Evolutionary conservation across 2,888 invertebrate species (phyloP).

Genomic region (Spialia ferax): DNA sequence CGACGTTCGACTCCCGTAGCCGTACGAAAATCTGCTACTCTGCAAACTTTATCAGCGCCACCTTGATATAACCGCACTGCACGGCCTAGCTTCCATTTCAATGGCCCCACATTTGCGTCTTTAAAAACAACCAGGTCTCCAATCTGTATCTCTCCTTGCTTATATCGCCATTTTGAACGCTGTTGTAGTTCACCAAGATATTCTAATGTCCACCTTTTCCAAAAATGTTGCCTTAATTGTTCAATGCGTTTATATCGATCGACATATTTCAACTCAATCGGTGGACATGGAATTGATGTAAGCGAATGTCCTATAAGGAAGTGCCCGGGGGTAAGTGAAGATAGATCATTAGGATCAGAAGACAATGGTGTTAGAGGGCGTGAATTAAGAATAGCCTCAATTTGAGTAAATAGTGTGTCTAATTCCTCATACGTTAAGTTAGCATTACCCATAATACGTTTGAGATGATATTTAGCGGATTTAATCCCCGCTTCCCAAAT

Average conservation of each 20-base stretch:
- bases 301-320: not conserved
- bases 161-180: not conserved
- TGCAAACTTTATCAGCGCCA: not conserved
- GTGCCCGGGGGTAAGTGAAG: not conserved
- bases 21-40: not conserved
- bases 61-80: not conserved
- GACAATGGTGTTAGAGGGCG: not conserved
- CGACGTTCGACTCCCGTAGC: not conserved
- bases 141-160: not conserved
- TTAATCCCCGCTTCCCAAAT: not conserved
- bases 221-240: not conserved
- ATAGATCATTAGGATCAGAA: not conserved
- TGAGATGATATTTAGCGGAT: not conserved
- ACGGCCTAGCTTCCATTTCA: not conserved
- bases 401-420: not conserved
- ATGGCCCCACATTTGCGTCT: not conserved
- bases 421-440: not conserved
- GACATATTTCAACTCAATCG: not conserved
- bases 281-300: constrained; percentile 25
- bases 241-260: not conserved
- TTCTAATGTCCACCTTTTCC: not conserved
- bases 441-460: not conserved
- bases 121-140: not conserved
- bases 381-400: not conserved
- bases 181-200: not conserved